phyloP scores from a whole-genome alignment of 2,113 vertebrate species.

The Hypomesus transpacificus region DNA sequence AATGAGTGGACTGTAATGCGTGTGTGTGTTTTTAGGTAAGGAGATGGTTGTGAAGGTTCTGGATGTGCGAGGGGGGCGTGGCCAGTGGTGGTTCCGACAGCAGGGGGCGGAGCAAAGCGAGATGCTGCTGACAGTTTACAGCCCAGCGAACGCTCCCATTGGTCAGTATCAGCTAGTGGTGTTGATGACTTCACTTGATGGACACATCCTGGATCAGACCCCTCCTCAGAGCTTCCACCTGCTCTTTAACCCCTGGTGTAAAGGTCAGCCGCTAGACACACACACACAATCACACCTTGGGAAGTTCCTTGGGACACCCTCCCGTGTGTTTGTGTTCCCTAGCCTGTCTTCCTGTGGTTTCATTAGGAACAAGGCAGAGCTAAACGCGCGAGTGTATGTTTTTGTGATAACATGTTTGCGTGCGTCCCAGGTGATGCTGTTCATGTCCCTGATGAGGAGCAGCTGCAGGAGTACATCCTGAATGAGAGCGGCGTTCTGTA shows the following conservation, averaged over 20 bases:
- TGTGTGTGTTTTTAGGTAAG: constrained; percentile 64
- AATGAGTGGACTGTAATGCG: neutral
- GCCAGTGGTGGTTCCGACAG: constrained; percentile 69
- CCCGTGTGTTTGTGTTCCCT: neutral
- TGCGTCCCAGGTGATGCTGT: constrained; percentile 74
- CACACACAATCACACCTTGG: neutral
- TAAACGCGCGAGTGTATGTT: neutral
- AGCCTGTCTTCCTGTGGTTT: constrained; percentile 4
- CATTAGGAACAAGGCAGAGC: too few species aligned
- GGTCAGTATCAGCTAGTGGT: constrained; percentile 77
- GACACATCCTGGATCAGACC: constrained; percentile 55
- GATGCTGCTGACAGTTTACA: constrained; percentile 67
- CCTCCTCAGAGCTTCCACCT: constrained; percentile 74
- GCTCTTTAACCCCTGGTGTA: constrained; percentile 92
- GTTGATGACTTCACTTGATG: constrained; percentile 60
- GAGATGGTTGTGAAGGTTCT: constrained; percentile 67
- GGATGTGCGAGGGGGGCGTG: constrained; percentile 12
- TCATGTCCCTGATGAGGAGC: constrained; percentile 74
- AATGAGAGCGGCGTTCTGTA: constrained; percentile 83
- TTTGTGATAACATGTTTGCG: neutral
- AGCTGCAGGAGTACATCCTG: constrained; percentile 80
- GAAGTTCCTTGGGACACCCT: neutral
- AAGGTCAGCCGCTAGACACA: constrained; percentile 68
- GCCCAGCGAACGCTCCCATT: constrained; percentile 76
- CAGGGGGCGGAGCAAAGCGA: constrained; percentile 59